Evolutionary conservation across 2,797 vertebrate genomes (phyloP).

Genomic region (Malurus leucopterus): DNA sequence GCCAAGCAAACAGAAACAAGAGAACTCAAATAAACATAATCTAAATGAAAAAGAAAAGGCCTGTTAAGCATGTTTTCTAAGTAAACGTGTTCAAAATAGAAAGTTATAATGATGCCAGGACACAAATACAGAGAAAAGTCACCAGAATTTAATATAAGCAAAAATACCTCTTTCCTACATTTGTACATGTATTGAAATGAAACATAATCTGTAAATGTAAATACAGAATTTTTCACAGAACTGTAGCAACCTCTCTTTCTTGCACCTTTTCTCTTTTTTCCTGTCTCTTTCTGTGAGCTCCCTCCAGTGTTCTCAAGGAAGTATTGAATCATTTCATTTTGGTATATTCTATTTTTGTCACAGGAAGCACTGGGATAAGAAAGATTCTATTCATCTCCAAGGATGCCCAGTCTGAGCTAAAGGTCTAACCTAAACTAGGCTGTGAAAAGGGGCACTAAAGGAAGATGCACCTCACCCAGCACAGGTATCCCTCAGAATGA

Average conservation of each 20-base stretch:
- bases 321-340: conserved; percentile 24
- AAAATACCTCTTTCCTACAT: neutral
- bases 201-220: neutral
- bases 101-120: conserved; percentile 9
- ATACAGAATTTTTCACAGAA: neutral
- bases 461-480: neutral
- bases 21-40: conserved; percentile 54
- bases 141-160: neutral
- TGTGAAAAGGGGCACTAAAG: neutral
- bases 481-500: neutral
- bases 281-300: conserved; percentile 63
- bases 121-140: neutral
- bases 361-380: neutral
- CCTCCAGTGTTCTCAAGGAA: conserved; percentile 59
- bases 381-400: neutral
- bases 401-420: neutral
- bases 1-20: conserved; percentile 52
- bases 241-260: neutral
- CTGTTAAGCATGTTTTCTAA: conserved; percentile 12
- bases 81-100: neutral
- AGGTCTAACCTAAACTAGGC: neutral
- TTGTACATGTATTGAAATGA: neutral
- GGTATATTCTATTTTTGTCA: neutral
- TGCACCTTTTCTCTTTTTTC: neutral
- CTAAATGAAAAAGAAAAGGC: conserved; percentile 39